phyloP scores from a whole-genome alignment of 1,140 invertebrate genomes.

The Andricus grossulariae region DNA sequence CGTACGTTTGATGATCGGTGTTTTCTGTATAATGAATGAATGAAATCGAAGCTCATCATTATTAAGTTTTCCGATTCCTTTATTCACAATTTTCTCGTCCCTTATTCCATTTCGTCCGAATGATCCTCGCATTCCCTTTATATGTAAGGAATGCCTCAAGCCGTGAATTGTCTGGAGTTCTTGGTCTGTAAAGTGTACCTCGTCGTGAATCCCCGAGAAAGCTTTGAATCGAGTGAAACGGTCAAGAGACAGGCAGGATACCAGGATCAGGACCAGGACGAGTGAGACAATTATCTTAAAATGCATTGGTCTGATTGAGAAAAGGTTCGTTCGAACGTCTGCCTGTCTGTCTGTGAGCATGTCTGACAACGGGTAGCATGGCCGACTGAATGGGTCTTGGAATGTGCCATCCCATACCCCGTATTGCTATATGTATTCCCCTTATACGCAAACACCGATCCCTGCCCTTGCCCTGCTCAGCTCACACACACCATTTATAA shows the following conservation, averaged over 20 bases:
- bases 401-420: constrained; percentile 62
- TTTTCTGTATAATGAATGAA: no score
- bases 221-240: constrained; percentile 27
- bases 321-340: constrained; percentile 54
- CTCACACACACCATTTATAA: constrained; percentile 53
- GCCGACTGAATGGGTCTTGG: constrained; percentile 69
- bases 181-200: not conserved
- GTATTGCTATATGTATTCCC: constrained; percentile 53
- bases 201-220: not conserved
- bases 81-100: no score
- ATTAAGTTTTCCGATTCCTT: no score
- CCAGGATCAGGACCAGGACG: constrained; percentile 10
- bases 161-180: not conserved
- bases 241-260: constrained; percentile 10
- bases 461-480: constrained; percentile 38
- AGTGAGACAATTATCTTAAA: constrained; percentile 32
- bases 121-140: no score
- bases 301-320: constrained; percentile 41
- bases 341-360: constrained; percentile 68
- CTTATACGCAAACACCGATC: constrained; percentile 57
- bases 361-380: constrained; percentile 71
- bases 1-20: no score
- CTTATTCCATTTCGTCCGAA: no score
- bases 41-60: no score
- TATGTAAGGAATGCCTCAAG: no score